Evolutionary conservation across 2,113 vertebrate genomes (phyloP).

Genomic region (Barnardius zonarius): DNA sequence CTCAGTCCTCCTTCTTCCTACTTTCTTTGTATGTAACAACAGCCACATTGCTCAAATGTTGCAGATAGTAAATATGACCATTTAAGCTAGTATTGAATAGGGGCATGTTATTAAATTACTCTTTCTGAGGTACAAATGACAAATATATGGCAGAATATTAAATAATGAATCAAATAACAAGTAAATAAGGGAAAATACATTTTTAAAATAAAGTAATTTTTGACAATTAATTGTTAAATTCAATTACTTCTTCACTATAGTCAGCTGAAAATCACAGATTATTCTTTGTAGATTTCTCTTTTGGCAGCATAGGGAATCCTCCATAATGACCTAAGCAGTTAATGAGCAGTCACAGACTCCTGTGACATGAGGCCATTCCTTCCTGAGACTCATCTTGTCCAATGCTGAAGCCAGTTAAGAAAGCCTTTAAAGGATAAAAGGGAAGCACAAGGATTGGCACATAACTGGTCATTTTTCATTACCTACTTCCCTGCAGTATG

Average conservation of each 20-base stretch:
- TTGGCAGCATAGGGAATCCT: neutral
- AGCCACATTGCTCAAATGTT: accelerated
- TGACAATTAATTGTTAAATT: neutral
- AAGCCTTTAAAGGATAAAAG: neutral
- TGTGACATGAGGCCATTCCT: neutral
- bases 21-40: neutral
- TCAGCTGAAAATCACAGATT: neutral
- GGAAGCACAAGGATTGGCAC: neutral
- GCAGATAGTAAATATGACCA: neutral
- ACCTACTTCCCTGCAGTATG: neutral
- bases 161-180: neutral
- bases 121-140: neutral
- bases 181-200: neutral
- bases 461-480: neutral
- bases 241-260: neutral
- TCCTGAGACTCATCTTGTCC: neutral
- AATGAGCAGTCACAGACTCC: neutral
- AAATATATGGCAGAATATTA: neutral
- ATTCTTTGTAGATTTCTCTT: neutral
- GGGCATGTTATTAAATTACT: neutral
- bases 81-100: neutral
- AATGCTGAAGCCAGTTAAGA: neutral
- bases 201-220: neutral
- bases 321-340: neutral
- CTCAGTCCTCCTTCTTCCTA: neutral